Conservation (phyloP, 2,113 vertebrate genomes). For the Protobothrops flavoviridis region DNA sequence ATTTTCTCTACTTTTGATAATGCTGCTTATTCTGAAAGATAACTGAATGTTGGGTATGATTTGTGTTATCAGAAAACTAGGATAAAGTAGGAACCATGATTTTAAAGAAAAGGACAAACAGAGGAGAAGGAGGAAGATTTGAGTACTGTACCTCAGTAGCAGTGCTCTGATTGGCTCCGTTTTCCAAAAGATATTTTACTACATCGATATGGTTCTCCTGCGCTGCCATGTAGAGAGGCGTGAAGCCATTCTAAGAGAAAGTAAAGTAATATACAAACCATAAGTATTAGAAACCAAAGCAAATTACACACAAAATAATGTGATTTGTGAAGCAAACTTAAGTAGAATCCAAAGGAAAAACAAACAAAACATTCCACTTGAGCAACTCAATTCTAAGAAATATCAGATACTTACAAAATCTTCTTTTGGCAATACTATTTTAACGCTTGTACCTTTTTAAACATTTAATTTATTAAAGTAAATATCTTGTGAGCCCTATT, state of each 20-base stretch:
- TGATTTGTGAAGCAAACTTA: not conserved
- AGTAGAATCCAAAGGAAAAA: not conserved
- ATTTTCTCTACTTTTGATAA: not conserved
- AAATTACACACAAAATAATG: not conserved
- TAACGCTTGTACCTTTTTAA: not conserved
- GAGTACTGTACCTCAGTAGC: slow-evolving; percentile 86
- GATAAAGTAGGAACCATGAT: not conserved
- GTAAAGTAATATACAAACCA: accelerated
- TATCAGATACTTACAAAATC: not conserved
- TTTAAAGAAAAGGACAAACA: not conserved
- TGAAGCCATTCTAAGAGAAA: slow-evolving; percentile 92
- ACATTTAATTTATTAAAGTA: not conserved
- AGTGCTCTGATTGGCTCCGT: slow-evolving; percentile 97
- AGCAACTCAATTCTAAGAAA: not conserved
- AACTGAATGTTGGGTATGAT: not conserved
- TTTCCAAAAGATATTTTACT: slow-evolving; percentile 93
- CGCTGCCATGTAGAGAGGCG: slow-evolving; percentile 96
- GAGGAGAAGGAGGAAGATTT: not conserved
- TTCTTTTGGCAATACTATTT: not conserved
- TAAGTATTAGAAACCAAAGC: not conserved
- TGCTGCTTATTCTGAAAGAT: not conserved
- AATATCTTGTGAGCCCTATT: not conserved
- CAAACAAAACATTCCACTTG: not conserved
- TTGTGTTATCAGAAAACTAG: not conserved
- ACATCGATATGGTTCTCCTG: slow-evolving; percentile 98